Base-by-base conservation (phyloP, 1,140 invertebrate species). In the Bombus breviceps region DNA sequence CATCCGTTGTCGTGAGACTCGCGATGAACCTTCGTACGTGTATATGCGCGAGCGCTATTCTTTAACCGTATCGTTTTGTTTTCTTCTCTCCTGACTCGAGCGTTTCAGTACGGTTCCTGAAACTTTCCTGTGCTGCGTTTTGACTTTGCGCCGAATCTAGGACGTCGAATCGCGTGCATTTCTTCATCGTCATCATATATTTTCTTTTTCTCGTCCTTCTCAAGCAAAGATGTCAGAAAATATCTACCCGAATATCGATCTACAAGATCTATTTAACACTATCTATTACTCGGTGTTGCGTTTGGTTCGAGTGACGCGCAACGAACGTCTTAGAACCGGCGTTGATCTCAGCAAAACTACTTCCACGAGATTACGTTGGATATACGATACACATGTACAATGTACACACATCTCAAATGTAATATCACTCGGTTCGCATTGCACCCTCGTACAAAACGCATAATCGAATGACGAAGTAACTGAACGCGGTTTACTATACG, bases 361-460 rank as follows among this genome's bases (percentile, higher is more conserved):
- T 72, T 22, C n/a, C 25, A 57, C 28, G 41, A 15, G 66, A 80
- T 89, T 89, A 72, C 85, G 87, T 86, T 89, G 15, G 25, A 76
- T 66, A 81, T 72, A 81, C 75, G 41, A 75, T 34, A 83, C 39
- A 84, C 34, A 80, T 18, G 18, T 71, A 83, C 37, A 53, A 79
- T 18, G 18, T 72, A 76, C 69, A 79, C 81, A 79, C 68, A 66
- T 73, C 59, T 62, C 53, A 41, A 73, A 43, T 75, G 57, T 72
- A 90, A 92, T 83, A 90, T 92, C 91, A 93, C 90, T 93, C 91
- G 92, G 93, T 93, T 94, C 87, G 87, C 90, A 92, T 93, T 90
- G 92, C 87, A 93, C 87, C 92, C 92, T 93, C 91, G 93, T 93
- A 93, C 93, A 94, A 94, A 92, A 88, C 92, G 92, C 91, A 92